Evolutionary conservation across 2,888 invertebrate genomes (phyloP), one percentile per base, ranked within the genome.

Genomic region (Oeneis ivallda): DNA sequence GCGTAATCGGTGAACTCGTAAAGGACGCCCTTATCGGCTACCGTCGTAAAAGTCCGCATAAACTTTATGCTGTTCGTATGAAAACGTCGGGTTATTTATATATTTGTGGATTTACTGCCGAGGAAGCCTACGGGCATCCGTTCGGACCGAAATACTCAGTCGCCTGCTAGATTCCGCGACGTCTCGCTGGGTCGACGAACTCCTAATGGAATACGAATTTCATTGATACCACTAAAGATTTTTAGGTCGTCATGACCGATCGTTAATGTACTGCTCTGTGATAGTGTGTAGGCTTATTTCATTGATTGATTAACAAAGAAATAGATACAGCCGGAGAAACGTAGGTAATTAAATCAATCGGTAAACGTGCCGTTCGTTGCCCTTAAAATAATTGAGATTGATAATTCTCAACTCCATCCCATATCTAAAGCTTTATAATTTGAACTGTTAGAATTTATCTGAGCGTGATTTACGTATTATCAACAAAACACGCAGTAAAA

Each of bases 161-260:
- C 75, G 80, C 76, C 79, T 76, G 81, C 84, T 87, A 85, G 87
- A 91, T 91, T 90, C 91, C 90, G 86, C 89, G 89, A 87, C 90
- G 90, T 89, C 91, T 85, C 84, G 84, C 60, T 76, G 83, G 89
- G 87, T 87, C 83, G 84, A 87, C 80, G 89, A 86, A 84, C 89
- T 81, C 77, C 71, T 50, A 63, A 68, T 81, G 76, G 78, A 79
- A 78, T 78, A 79, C 75, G 69, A 72, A 71, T 74, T 72, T 71
- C 75, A 78, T 77, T 79, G 77, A 80, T 81, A 82, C 82, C 76
- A 78, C 75, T 76, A 66, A 75, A 72, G 60, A 60, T 62, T 73
- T 73, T 70, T 66, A 64, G 45, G 62, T 70, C 69, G 73, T 70
- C 67, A 32, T 62, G 66, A 67, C 49, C 19, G 65, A 65, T 65